phyloP scores from a whole-genome alignment of 2,888 invertebrate species.

The Esperia sulphurella region DNA sequence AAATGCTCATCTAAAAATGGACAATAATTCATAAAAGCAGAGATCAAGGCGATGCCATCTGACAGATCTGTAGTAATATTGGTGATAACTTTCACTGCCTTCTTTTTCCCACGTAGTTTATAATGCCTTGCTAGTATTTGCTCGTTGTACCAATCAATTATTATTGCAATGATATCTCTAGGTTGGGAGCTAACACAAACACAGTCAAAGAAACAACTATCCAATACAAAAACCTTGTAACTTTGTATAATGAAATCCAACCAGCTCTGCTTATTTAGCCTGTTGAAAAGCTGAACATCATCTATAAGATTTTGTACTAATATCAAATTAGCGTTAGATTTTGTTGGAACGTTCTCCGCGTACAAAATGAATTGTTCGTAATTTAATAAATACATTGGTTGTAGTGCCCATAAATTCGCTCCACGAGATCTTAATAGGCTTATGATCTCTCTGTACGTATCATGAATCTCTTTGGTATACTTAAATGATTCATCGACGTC shows the following conservation, averaged over 20 bases:
- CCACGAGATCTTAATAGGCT: constrained; percentile 53
- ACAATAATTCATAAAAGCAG: constrained; percentile 77
- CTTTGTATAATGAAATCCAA: constrained; percentile 81
- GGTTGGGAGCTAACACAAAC: constrained; percentile 52
- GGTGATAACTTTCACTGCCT: constrained; percentile 40
- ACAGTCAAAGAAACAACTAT: constrained; percentile 68
- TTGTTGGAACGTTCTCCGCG: constrained; percentile 45
- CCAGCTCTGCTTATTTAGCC: constrained; percentile 76
- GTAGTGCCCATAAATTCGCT: constrained; percentile 49
- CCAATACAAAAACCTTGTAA: constrained; percentile 78
- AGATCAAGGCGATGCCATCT: constrained; percentile 77
- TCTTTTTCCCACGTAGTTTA: constrained; percentile 32
- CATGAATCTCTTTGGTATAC: constrained; percentile 57
- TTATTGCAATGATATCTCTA: constrained; percentile 51
- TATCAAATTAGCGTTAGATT: constrained; percentile 52
- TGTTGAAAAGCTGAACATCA: constrained; percentile 43
- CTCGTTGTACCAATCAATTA: constrained; percentile 57
- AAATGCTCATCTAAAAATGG: constrained; percentile 74
- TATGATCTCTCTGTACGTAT: constrained; percentile 58
- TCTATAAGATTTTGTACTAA: constrained; percentile 41
- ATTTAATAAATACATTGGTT: constrained; percentile 59
- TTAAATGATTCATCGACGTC: constrained; percentile 45
- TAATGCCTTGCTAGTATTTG: constrained; percentile 45
- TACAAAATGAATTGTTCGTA: constrained; percentile 59
- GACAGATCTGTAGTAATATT: constrained; percentile 74